Evolutionary conservation across 1,140 invertebrate species (phyloP).

Genomic region (Magallana ariakensis): DNA sequence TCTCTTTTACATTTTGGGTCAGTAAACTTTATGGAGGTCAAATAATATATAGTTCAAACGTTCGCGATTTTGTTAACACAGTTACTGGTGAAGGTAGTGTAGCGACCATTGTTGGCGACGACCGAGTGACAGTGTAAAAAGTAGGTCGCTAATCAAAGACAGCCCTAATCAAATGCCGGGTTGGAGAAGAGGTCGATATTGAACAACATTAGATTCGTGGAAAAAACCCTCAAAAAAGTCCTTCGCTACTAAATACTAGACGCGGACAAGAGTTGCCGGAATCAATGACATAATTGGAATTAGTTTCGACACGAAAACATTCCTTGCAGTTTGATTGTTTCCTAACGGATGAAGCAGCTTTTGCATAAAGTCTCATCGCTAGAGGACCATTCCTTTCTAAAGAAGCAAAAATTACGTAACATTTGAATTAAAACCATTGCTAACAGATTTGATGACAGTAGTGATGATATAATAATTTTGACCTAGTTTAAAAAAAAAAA

Average conservation of each 20-base stretch:
- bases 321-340: neutral
- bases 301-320: conserved; percentile 8
- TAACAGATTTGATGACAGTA: neutral
- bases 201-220: neutral
- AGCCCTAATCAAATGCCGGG: neutral
- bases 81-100: neutral
- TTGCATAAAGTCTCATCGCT: no score
- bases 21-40: neutral
- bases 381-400: neutral
- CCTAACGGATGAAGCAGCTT: no score
- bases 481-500: no score
- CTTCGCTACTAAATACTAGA: neutral
- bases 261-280: neutral
- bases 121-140: neutral
- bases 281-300: neutral
- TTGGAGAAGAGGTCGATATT: conserved; percentile 2
- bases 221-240: neutral
- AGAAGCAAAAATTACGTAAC: neutral
- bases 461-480: neutral
- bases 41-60: neutral
- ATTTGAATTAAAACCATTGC: neutral
- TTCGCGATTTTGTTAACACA: neutral
- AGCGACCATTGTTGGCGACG: neutral
- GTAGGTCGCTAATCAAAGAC: neutral
- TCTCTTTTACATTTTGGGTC: neutral